Conservation (phyloP, 2,888 invertebrate genomes). For the Pheosia tremula region DNA sequence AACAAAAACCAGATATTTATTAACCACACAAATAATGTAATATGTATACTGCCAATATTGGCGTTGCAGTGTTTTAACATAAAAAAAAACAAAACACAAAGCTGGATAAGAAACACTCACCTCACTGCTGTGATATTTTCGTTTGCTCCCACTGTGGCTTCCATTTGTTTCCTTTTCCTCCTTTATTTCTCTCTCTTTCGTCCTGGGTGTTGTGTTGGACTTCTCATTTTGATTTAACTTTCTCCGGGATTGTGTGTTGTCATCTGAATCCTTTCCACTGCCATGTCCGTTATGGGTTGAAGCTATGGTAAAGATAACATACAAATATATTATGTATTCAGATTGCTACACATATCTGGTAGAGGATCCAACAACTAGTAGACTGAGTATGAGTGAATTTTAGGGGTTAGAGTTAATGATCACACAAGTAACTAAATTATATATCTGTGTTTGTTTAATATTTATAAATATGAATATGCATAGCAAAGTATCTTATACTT, state of each 20-base stretch:
- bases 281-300: conserved; percentile 66
- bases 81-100: conserved; percentile 7
- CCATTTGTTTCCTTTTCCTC: conserved; percentile 61
- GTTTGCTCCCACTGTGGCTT: conserved; percentile 60
- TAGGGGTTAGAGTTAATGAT: too few relatives aligned
- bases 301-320: conserved; percentile 46
- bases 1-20: too few relatives aligned
- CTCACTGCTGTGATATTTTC: conserved; percentile 74
- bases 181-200: conserved; percentile 25
- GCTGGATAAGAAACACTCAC: conserved; percentile 43
- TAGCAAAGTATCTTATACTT: background rate
- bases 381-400: background rate
- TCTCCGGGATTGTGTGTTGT: conserved; percentile 52
- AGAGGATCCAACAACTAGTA: background rate
- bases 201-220: conserved; percentile 30
- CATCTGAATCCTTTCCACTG: conserved; percentile 69
- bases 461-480: background rate
- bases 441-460: too few relatives aligned
- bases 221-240: conserved; percentile 48
- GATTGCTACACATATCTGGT: background rate
- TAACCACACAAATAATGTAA: background rate
- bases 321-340: background rate
- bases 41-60: background rate
- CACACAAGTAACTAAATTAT: too few relatives aligned
- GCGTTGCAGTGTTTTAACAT: background rate